A percentile compares a stretch with the other conserved stretches of the same genome.
These are phyloP conservation scores for Bugula neritina DNA, from an alignment of 2,888 invertebrate genomes.

Conservation along the genomic window DNA sequence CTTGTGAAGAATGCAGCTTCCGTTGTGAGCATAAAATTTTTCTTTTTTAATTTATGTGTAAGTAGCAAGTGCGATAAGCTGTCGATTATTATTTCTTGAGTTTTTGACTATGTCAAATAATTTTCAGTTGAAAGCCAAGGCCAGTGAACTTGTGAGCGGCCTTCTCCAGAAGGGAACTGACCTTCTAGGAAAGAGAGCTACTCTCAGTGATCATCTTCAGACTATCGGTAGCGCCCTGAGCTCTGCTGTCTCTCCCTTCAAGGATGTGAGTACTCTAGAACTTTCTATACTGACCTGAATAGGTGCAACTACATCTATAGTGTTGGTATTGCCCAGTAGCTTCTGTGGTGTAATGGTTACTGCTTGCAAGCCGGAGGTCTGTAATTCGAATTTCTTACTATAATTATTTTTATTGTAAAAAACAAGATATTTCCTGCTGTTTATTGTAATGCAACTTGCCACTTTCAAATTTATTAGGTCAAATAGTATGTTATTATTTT, in stretches of 20 bases:
- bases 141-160: conserved; percentile 6
- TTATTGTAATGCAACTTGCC: no score
- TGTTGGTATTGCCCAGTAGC: no score
- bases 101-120: neutral
- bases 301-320: no score
- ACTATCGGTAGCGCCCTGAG: neutral
- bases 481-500: no score
- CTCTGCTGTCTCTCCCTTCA: conserved; percentile 15
- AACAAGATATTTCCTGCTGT: no score
- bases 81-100: neutral
- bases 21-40: neutral
- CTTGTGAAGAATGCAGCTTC: neutral
- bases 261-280: conserved; percentile 2
- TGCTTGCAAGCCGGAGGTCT: no score
- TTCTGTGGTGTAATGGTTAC: no score
- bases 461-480: no score
- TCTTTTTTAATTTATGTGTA: neutral
- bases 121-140: neutral
- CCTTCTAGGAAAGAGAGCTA: conserved; percentile 21
- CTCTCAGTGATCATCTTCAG: conserved; percentile 8
- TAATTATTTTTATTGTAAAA: no score
- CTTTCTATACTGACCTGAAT: no score
- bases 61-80: neutral
- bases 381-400: no score
- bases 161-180: conserved; percentile 23